Base-by-base conservation (phyloP, 1,140 invertebrate genomes). In the Schlechtendalia chinensis region DNA sequence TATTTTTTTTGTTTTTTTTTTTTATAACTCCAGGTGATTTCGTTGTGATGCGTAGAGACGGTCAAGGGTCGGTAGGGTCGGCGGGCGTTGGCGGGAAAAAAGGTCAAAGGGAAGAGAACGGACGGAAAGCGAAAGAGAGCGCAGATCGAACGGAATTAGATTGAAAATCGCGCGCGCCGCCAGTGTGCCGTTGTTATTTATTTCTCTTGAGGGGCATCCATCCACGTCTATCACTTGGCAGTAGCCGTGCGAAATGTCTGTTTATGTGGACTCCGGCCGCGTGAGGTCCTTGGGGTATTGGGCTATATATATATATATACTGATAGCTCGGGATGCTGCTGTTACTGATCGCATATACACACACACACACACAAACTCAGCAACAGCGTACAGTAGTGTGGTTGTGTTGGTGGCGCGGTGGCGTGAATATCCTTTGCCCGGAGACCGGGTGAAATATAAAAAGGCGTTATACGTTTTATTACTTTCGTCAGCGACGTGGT, bases 191-290 rank as follows among this genome's bases (percentile, higher is more conserved):
- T 59, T 56, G 53, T 58, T 77, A 58, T 77, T 77, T 77, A 77
- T 77, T 79, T 79, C 75, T 79, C 75, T 61, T 47, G 58, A 61
- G 75, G 39, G 56, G 56, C 75, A 79, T 61, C 58, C 75, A 50
- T 79, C 75, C 75, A 79, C 19, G 75, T 79, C 75, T 79, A 79
- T 79, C 75, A 79, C 58, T 79, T 58, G 56, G 56, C 53, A 58
- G 53, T 45, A 63, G 58, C 75, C 56, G 72, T 50, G 56, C 69
- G 67, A 69, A 69, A 69, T 69, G 67, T 69, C 67, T 69, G 67
- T 69, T 69, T 69, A 69, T 50, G 67, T 69, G 67, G 39, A 22
- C 67, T 39, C 65, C n/a, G 27, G 32, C 65, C 45, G 67, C 22
- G 4, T 4, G 19, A 58, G 17, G 71, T 74, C 71, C 71, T 74